Percentiles rank a stretch among this genome's conserved stretches.
Conservation (phyloP, 1,140 invertebrate genomes). For the Drosophila lowei region DNA sequence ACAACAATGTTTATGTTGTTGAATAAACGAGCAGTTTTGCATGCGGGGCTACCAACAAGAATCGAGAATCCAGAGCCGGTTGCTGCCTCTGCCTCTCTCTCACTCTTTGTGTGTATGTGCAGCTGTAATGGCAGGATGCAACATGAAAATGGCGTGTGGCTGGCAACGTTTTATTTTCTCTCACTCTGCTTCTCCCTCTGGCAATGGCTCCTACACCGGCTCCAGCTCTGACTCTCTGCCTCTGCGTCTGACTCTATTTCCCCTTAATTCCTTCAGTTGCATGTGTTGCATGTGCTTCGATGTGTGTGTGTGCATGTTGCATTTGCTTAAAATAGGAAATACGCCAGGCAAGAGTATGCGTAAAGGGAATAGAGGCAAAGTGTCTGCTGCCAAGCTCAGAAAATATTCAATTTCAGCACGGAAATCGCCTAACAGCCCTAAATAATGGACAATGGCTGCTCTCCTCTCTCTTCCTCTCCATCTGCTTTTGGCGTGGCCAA, state of each 20-base stretch:
- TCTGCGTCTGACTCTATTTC: constrained; percentile 1
- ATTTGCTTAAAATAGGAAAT: constrained; percentile 53
- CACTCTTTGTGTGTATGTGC: constrained; percentile 11
- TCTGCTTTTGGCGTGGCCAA: not conserved
- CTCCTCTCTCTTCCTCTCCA: not conserved
- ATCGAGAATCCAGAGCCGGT: constrained; percentile 24
- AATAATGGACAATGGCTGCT: constrained; percentile 52
- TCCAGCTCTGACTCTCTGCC: constrained; percentile 9
- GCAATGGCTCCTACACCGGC: constrained; percentile 2
- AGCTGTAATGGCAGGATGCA: constrained; percentile 75
- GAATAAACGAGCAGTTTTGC: constrained; percentile 79
- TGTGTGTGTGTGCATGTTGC: not conserved
- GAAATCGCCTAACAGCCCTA: constrained; percentile 69
- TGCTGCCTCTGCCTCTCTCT: not conserved
- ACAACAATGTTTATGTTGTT: constrained; percentile 81
- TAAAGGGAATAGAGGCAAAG: not conserved
- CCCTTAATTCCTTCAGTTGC: not conserved
- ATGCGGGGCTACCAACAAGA: constrained; percentile 41
- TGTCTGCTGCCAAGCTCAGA: constrained; percentile 1
- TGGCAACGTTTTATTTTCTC: constrained; percentile 76
- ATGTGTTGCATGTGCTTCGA: too few relatives aligned
- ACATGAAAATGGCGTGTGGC: constrained; percentile 80
- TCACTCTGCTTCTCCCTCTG: constrained; percentile 22
- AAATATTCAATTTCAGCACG: constrained; percentile 69
- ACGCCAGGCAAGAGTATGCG: constrained; percentile 16